These are phyloP conservation scores for Chromobotia macracanthus DNA, from an alignment of 2,797 vertebrate genomes.

Conservation along the genomic window DNA sequence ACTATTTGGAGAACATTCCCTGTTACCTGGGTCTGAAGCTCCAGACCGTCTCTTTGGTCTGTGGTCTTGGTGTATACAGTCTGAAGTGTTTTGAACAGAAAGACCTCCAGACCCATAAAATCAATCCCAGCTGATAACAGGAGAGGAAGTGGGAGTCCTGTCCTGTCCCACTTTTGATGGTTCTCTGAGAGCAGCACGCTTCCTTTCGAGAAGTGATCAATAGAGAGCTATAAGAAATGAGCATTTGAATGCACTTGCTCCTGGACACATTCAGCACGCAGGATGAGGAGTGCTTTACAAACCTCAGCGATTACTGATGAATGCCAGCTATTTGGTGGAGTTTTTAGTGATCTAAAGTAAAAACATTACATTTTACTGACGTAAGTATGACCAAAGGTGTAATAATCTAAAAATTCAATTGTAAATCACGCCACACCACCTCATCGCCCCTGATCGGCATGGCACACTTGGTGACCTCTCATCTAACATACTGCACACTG, in stretches of 20 bases:
- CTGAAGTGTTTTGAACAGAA: slow-evolving; percentile 56
- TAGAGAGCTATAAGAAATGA: slow-evolving; percentile 74
- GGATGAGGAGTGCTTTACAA: slow-evolving; percentile 45
- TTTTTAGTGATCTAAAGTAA: too few species aligned
- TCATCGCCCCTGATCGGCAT: too few species aligned
- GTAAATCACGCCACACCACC: too few species aligned
- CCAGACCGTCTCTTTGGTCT: neutral
- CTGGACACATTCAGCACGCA: slow-evolving; percentile 51
- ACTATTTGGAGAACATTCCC: too few species aligned
- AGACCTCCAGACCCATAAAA: slow-evolving; percentile 73
- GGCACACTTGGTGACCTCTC: too few species aligned
- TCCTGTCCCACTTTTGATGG: slow-evolving; percentile 74
- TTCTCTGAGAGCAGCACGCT: slow-evolving; percentile 66
- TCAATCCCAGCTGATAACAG: slow-evolving; percentile 77
- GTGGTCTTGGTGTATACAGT: slow-evolving; percentile 33
- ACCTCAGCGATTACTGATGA: slow-evolving; percentile 22
- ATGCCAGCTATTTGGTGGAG: too few species aligned
- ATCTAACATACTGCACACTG: neutral
- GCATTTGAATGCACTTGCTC: slow-evolving; percentile 69
- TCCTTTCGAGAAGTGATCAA: slow-evolving; percentile 76
- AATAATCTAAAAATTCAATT: too few species aligned
- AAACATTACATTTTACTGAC: too few species aligned
- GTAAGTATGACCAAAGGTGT: too few species aligned
- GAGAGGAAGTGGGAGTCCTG: slow-evolving; percentile 70
- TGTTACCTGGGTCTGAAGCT: too few species aligned